These are phyloP conservation scores for Sminthurinus signatus DNA, from an alignment of 1,140 invertebrate genomes.

Conservation along the genomic window DNA sequence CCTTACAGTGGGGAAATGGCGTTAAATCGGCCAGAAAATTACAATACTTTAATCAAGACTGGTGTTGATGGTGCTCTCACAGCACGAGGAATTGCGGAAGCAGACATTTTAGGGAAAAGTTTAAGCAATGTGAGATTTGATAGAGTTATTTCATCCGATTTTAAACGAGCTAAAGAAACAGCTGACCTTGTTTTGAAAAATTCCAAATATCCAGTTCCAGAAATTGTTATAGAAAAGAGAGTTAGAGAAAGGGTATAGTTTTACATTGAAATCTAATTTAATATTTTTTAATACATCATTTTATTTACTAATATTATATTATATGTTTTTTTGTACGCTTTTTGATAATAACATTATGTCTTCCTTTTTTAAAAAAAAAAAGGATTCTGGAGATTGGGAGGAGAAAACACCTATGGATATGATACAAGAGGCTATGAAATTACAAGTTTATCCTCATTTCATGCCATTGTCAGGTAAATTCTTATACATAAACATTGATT, in stretches of 20 bases:
- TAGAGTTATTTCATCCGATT: background rate
- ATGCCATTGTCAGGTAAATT: constrained; percentile 3
- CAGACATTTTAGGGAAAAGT: background rate
- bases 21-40: constrained; percentile 5
- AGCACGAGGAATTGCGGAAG: background rate
- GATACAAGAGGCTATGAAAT: background rate
- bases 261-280: background rate
- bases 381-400: constrained; percentile 16
- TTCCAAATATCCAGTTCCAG: background rate
- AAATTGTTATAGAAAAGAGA: background rate
- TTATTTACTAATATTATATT: no score
- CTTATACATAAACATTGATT: no score
- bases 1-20: constrained; percentile 6
- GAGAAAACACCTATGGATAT: constrained; percentile 24
- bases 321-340: no score
- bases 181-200: constrained; percentile 1
- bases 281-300: background rate
- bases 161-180: background rate
- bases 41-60: background rate
- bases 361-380: no score
- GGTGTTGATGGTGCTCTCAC: constrained; percentile 5
- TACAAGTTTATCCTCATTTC: constrained; percentile 13
- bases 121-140: background rate
- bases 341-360: no score
- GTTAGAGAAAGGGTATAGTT: constrained; percentile 4